Evolutionary conservation across 2,888 invertebrate species (phyloP).

Genomic region (Mesodorylaimus sp.): DNA sequence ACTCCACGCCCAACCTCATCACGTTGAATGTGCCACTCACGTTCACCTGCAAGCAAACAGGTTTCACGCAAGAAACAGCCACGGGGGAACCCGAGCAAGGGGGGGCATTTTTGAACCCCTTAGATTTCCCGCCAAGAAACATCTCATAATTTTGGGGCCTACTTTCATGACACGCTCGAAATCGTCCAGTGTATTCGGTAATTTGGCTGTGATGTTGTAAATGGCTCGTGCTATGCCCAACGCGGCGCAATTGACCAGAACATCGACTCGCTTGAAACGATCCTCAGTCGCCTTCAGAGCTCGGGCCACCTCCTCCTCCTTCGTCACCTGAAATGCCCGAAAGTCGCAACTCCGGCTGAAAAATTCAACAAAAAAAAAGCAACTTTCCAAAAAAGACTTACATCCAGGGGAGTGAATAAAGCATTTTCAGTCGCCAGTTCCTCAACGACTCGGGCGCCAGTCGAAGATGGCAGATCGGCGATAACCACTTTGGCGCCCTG

Average conservation of each 20-base stretch:
- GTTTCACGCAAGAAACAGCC: no score
- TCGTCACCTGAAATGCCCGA: constrained; percentile 47
- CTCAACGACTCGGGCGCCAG: constrained; percentile 55
- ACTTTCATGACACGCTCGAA: constrained; percentile 55
- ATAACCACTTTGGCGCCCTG: constrained; percentile 69
- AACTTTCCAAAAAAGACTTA: no score
- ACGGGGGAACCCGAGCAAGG: no score
- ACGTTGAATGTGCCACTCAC: constrained; percentile 82
- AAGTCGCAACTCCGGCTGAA: no score
- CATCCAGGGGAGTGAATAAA: constrained; percentile 63
- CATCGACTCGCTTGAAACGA: constrained; percentile 65
- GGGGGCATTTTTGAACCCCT: no score
- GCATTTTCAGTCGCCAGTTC: constrained; percentile 54
- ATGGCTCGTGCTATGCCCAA: constrained; percentile 63
- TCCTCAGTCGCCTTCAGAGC: constrained; percentile 52
- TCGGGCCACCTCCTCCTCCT: constrained; percentile 55
- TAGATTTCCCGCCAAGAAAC: no score
- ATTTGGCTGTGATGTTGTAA: constrained; percentile 66
- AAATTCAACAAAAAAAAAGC: no score
- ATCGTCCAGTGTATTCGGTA: constrained; percentile 51
- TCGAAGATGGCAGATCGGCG: constrained; percentile 65
- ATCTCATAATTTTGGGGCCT: constrained; percentile 24
- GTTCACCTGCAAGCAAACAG: constrained; percentile 46
- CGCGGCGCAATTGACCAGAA: constrained; percentile 85
- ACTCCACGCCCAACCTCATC: constrained; percentile 56